Percentiles rank a stretch among this genome's conserved stretches.
Evolutionary conservation across 2,797 vertebrate species (phyloP).

Genomic region (Crenuchus spilurus): DNA sequence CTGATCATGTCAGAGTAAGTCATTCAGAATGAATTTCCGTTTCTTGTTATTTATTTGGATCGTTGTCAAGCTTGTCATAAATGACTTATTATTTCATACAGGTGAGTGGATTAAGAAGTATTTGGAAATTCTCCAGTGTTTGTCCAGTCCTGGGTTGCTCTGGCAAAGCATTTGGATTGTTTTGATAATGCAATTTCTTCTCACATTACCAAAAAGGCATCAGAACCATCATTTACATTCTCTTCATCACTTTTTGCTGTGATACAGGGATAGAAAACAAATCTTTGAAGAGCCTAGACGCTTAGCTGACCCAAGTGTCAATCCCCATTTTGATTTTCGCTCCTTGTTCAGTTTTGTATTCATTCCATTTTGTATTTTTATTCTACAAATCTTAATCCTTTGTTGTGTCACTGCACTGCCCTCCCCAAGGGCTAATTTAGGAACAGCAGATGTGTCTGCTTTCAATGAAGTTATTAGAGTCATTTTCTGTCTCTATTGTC

Average conservation of each 20-base stretch:
- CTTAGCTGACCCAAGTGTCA: slow-evolving; percentile 74
- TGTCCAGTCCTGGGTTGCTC: not conserved
- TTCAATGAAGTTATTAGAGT: slow-evolving; percentile 23
- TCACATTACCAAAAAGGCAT: not conserved
- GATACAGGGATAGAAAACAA: not conserved
- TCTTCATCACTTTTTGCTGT: not conserved
- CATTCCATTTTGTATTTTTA: slow-evolving; percentile 15
- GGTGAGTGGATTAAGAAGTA: not conserved
- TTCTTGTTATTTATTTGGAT: not conserved
- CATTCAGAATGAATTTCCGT: not conserved
- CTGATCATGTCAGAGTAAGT: not conserved
- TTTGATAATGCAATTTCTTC: not conserved
- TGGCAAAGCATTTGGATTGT: not conserved
- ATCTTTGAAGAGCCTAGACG: slow-evolving; percentile 63
- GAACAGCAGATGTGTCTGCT: not conserved
- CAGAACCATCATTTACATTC: not conserved
- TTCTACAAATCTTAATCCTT: slow-evolving; percentile 1
- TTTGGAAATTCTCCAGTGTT: not conserved
- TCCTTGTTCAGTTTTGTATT: slow-evolving; percentile 7
- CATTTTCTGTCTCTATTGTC: slow-evolving; percentile 9
- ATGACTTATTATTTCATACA: no score
- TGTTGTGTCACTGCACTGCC: slow-evolving; percentile 54
- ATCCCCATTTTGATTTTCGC: slow-evolving; percentile 48
- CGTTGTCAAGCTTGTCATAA: not conserved
- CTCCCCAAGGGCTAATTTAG: slow-evolving; percentile 53